phyloP scores from a whole-genome alignment of 2,797 vertebrate species.

The Syngnathus rostellatus region DNA sequence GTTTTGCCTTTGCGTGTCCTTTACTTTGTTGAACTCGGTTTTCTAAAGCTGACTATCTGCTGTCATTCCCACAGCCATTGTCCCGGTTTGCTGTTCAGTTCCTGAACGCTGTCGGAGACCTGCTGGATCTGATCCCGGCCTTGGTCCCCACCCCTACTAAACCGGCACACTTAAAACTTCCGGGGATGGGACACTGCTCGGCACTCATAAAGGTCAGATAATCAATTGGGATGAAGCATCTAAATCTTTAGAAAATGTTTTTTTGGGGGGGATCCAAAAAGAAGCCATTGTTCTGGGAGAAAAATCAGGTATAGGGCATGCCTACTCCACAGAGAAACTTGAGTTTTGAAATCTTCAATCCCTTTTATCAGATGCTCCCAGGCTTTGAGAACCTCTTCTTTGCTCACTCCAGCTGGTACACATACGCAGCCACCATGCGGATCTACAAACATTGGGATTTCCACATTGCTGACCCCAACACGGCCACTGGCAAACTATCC shows the following conservation, averaged over 20 bases:
- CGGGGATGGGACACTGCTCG: slow-evolving; percentile 90
- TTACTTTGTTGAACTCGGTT: neutral
- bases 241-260: neutral
- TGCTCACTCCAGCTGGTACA: slow-evolving; percentile 91
- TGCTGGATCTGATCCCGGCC: slow-evolving; percentile 83
- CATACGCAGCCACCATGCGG: slow-evolving; percentile 81
- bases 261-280: neutral
- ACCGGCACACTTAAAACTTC: slow-evolving; percentile 46
- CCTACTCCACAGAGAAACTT: neutral
- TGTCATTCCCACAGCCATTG: slow-evolving; percentile 68
- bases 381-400: slow-evolving; percentile 88
- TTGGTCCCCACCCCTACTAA: slow-evolving; percentile 46
- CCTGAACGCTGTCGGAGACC: slow-evolving; percentile 80
- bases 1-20: neutral
- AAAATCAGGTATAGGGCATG: neutral
- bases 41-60: slow-evolving; percentile 23
- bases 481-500: slow-evolving; percentile 70
- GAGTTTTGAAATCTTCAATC: neutral
- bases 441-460: slow-evolving; percentile 93
- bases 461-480: slow-evolving; percentile 62
- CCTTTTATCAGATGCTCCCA: slow-evolving; percentile 74
- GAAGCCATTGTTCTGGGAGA: neutral
- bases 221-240: neutral
- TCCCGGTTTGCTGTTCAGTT: slow-evolving; percentile 76
- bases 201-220: slow-evolving; percentile 88